These are phyloP conservation scores for Parnassius mnemosyne DNA, from an alignment of 2,888 invertebrate genomes.

Conservation along the genomic window DNA sequence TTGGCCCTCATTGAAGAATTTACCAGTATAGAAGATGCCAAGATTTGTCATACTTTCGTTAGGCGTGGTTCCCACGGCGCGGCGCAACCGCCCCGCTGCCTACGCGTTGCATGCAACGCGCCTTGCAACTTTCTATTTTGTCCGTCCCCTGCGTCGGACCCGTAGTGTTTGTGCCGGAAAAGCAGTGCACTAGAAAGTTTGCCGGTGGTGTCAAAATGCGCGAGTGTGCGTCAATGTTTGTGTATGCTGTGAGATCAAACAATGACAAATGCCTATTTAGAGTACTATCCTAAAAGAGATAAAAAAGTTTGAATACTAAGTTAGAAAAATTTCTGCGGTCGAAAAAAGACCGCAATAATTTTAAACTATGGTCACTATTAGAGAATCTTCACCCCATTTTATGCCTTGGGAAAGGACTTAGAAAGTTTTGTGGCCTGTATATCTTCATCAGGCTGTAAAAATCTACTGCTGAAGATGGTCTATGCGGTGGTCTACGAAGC, in stretches of 20 bases:
- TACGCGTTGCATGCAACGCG: constrained; percentile 56
- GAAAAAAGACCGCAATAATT: too few species aligned
- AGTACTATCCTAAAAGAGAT: too few species aligned
- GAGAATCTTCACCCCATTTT: too few species aligned
- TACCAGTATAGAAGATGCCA: neutral
- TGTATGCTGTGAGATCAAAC: constrained; percentile 4
- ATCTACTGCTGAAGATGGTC: too few species aligned
- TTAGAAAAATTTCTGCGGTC: too few species aligned
- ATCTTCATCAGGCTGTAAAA: too few species aligned
- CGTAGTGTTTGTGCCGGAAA: constrained; percentile 43
- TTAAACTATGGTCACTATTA: too few species aligned
- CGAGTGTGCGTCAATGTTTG: constrained; percentile 20
- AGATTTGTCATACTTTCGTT: constrained; percentile 24
- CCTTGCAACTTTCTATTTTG: constrained; percentile 73
- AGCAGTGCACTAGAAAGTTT: constrained; percentile 65
- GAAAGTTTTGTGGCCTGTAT: too few species aligned
- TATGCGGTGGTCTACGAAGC: too few species aligned
- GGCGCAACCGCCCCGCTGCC: constrained; percentile 37
- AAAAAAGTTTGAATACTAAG: too few species aligned
- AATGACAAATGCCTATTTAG: neutral
- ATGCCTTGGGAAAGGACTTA: too few species aligned
- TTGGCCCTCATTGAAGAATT: too few species aligned
- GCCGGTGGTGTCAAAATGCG: constrained; percentile 28
- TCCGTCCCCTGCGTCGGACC: constrained; percentile 30
- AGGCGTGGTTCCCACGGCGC: constrained; percentile 20